phyloP scores from a whole-genome alignment of 2,113 vertebrate species.

The Phalacrocorax aristotelis region DNA sequence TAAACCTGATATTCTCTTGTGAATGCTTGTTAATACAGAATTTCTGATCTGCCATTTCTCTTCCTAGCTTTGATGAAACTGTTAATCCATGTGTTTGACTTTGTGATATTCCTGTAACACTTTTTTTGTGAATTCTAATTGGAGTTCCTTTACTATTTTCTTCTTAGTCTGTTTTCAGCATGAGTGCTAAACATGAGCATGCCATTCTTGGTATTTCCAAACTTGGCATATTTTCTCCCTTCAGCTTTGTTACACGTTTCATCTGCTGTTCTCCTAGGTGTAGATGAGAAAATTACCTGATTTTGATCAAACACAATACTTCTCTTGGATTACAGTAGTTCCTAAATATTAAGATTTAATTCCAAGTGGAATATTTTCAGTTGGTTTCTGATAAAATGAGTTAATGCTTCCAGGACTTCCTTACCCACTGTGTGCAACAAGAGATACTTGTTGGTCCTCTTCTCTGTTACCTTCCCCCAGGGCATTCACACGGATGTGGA shows the following conservation, averaged over 20 bases:
- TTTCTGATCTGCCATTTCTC: neutral
- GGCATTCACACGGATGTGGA: neutral
- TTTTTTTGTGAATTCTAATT: neutral
- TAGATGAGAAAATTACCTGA: neutral
- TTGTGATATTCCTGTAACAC: neutral
- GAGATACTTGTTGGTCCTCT: neutral
- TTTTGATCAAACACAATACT: neutral
- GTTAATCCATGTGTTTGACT: neutral
- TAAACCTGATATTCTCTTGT: slow-evolving; percentile 1
- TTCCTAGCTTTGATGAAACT: slow-evolving; percentile 13
- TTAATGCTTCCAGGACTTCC: neutral
- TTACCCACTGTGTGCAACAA: neutral
- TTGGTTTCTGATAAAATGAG: neutral
- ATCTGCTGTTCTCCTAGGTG: neutral
- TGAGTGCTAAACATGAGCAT: neutral
- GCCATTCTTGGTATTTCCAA: neutral
- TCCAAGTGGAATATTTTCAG: neutral
- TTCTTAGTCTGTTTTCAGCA: neutral
- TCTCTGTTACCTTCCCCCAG: neutral
- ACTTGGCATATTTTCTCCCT: neutral
- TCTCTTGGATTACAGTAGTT: neutral
- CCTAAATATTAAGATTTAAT: neutral
- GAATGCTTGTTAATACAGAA: neutral
- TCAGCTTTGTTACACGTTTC: neutral
- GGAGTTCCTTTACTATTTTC: neutral